phyloP scores from a whole-genome alignment of 1,140 invertebrate species.

The Notospermus geniculatus region DNA sequence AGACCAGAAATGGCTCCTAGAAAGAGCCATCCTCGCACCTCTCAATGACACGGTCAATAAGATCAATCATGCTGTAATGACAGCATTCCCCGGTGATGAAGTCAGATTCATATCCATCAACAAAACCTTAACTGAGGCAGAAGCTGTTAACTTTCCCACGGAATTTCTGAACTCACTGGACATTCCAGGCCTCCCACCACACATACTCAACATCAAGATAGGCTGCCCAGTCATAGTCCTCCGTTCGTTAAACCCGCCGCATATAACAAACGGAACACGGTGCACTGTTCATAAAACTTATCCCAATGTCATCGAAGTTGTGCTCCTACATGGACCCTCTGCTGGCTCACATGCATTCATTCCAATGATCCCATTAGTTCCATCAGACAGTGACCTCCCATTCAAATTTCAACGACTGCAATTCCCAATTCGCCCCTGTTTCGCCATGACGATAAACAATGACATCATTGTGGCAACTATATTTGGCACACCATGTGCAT shows the following conservation, averaged over 20 bases:
- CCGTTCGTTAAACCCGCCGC: no score
- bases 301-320: background rate
- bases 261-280: no score
- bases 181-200: background rate
- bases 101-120: background rate
- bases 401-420: slow-evolving; percentile 58
- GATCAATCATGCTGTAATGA: background rate
- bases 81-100: background rate
- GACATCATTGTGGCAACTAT: no score
- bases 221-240: background rate
- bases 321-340: slow-evolving; percentile 18
- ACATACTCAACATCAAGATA: background rate
- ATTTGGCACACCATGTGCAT: no score
- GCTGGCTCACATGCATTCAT: slow-evolving; percentile 26
- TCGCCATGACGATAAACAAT: background rate
- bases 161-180: background rate
- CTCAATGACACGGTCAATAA: background rate
- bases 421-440: slow-evolving; percentile 54
- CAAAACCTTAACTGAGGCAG: background rate
- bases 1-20: background rate
- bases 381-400: no score
- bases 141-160: background rate
- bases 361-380: slow-evolving; percentile 25
- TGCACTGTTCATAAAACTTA: background rate
- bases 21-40: background rate